phyloP scores from a whole-genome alignment of 2,797 vertebrate genomes.

The Loris lydekkerianus region DNA sequence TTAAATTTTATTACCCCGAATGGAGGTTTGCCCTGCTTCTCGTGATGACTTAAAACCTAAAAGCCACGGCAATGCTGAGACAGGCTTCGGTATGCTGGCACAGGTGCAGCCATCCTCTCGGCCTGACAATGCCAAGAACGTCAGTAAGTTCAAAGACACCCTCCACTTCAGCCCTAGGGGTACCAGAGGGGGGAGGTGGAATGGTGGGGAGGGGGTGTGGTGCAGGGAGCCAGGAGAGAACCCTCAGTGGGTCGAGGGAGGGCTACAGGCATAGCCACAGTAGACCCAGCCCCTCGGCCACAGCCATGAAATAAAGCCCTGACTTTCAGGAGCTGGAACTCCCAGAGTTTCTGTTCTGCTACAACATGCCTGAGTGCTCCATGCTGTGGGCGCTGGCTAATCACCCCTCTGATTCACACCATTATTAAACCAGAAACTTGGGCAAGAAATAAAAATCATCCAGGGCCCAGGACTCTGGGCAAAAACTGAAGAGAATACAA shows the following conservation, averaged over 20 bases:
- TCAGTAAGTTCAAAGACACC: neutral
- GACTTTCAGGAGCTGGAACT: neutral
- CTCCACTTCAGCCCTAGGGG: neutral
- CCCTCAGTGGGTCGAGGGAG: neutral
- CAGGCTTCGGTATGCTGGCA: neutral
- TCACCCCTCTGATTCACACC: conserved; percentile 28
- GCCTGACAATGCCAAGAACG: neutral
- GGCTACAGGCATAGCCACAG: neutral
- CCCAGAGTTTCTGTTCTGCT: neutral
- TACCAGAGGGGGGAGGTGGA: fast-evolving
- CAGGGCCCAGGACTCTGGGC: neutral
- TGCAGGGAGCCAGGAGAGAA: neutral
- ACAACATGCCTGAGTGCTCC: conserved; percentile 1
- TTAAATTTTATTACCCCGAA: neutral
- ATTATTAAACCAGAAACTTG: neutral
- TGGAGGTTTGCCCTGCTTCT: neutral
- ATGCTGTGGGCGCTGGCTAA: neutral
- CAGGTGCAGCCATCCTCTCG: neutral
- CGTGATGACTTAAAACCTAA: neutral
- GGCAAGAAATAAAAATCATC: conserved; percentile 39
- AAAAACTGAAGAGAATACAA: neutral
- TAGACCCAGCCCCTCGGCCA: neutral
- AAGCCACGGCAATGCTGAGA: fast-evolving
- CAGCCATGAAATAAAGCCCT: neutral
- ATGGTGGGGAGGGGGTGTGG: fast-evolving